A percentile compares a stretch with the other conserved stretches of the same genome.
phyloP scores from a whole-genome alignment of 2,113 vertebrate genomes.

The Trematocara variabile region DNA sequence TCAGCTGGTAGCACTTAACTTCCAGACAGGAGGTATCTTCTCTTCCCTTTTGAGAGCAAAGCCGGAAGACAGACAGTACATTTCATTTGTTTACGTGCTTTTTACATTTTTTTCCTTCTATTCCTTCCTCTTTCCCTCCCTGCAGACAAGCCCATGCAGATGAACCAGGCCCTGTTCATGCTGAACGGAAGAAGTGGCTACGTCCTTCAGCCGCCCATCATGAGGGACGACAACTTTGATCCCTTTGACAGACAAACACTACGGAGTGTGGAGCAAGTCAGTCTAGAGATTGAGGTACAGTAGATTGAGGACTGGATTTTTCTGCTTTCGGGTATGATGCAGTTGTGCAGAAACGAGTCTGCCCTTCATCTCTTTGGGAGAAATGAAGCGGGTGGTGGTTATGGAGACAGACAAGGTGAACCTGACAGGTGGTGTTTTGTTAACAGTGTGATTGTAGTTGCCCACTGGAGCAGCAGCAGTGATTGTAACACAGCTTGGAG shows the following conservation, averaged over 20 bases:
- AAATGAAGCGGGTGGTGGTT: not conserved
- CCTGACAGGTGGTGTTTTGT: not conserved
- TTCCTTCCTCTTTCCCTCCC: not conserved
- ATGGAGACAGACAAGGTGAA: not conserved
- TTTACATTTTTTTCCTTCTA: not conserved
- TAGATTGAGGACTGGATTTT: not conserved
- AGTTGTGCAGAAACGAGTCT: not conserved
- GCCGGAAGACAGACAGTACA: not conserved
- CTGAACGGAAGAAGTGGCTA: conserved; percentile 89
- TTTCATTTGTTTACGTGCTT: not conserved
- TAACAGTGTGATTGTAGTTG: not conserved
- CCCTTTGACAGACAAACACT: conserved; percentile 91
- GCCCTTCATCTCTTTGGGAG: not conserved
- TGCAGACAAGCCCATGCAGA: conserved; percentile 98
- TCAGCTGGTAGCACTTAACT: conserved; percentile 97
- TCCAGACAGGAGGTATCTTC: conserved; percentile 93
- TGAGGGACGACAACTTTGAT: conserved; percentile 93
- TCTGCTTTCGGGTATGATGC: not conserved
- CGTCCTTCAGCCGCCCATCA: conserved; percentile 88
- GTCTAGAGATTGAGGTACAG: conserved; percentile 81
- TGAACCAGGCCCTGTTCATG: conserved; percentile 98
- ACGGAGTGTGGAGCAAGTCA: conserved; percentile 78
- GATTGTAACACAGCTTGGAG: not conserved
- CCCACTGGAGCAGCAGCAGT: not conserved
- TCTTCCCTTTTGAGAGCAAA: not conserved